A percentile compares a stretch with the other conserved stretches of the same genome.
Conservation (phyloP, 1,140 invertebrate species). For the Chrysoperla carnea region DNA sequence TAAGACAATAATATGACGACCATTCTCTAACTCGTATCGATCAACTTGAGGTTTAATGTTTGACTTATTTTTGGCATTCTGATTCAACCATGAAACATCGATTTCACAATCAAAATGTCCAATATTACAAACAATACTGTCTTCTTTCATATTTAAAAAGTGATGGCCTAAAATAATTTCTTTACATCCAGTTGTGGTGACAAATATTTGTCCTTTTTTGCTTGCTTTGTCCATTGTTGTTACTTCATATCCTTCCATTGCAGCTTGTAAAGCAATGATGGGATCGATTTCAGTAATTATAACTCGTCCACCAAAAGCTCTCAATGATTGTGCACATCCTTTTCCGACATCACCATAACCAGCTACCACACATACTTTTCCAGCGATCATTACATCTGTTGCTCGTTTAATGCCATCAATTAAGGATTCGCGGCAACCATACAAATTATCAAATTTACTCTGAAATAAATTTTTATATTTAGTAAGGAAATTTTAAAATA, state of each 20-base stretch:
- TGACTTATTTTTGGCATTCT: constrained; percentile 78
- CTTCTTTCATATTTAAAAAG: constrained; percentile 85
- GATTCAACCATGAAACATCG: constrained; percentile 89
- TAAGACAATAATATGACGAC: constrained; percentile 84
- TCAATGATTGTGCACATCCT: constrained; percentile 90
- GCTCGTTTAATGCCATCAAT: constrained; percentile 98
- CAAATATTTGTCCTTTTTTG: constrained; percentile 84
- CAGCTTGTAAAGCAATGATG: constrained; percentile 92
- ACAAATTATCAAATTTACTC: constrained; percentile 99
- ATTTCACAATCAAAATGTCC: constrained; percentile 99
- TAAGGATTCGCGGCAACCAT: constrained; percentile 95
- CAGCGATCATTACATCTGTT: constrained; percentile 97
- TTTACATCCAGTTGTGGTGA: constrained; percentile 95
- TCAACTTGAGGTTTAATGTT: constrained; percentile 99
- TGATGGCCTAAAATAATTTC: constrained; percentile 83
- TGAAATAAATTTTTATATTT: constrained; percentile 19
- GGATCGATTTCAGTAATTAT: constrained; percentile 98
- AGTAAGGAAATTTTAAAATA: no score
- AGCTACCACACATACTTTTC: constrained; percentile 93
- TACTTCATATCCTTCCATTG: constrained; percentile 97
- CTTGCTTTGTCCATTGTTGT: constrained; percentile 95
- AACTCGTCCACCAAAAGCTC: constrained; percentile 88
- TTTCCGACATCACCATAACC: constrained; percentile 99
- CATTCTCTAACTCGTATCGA: constrained; percentile 76
- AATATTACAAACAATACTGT: constrained; percentile 98